Evolutionary conservation across 2,113 vertebrate species (phyloP).

Genomic region (Salvelinus namaycush): DNA sequence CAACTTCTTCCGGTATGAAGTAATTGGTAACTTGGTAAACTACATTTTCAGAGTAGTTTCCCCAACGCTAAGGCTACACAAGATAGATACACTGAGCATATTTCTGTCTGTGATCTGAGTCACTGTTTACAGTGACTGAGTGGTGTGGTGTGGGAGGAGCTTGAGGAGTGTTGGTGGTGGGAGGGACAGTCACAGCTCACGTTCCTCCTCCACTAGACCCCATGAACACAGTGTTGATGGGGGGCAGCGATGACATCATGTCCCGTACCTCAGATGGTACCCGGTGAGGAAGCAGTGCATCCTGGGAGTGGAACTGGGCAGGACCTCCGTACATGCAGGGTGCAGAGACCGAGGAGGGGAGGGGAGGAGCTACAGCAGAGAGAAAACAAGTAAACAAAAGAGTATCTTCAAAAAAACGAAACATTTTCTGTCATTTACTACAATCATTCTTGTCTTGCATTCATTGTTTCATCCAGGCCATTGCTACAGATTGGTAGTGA

Average conservation of each 20-base stretch:
- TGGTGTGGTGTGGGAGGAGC: too few relatives aligned
- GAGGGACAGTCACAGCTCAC: conserved; percentile 50
- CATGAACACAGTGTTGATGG: conserved; percentile 98
- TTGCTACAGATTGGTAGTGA: too few relatives aligned
- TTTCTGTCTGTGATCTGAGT: too few relatives aligned
- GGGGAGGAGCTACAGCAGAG: conserved; percentile 64
- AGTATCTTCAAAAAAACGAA: not conserved
- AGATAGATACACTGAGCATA: too few relatives aligned
- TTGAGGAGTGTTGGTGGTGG: too few relatives aligned
- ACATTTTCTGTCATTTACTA: too few relatives aligned
- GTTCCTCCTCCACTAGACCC: conserved; percentile 81
- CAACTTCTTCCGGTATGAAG: too few relatives aligned
- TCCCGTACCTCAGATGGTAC: conserved; percentile 74
- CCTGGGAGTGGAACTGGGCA: conserved; percentile 80
- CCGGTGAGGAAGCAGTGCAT: conserved; percentile 77
- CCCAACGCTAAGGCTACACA: not conserved
- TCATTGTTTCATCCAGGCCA: too few relatives aligned
- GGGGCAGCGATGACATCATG: conserved; percentile 88
- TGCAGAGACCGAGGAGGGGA: conserved; percentile 77
- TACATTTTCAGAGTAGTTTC: too few relatives aligned
- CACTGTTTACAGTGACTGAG: too few relatives aligned
- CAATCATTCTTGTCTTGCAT: not conserved
- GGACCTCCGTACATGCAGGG: conserved; percentile 91
- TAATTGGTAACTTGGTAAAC: too few relatives aligned
- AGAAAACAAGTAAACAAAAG: not conserved